Base-by-base conservation (phyloP, 1,140 invertebrate genomes). In the Streblospio benedicti region DNA sequence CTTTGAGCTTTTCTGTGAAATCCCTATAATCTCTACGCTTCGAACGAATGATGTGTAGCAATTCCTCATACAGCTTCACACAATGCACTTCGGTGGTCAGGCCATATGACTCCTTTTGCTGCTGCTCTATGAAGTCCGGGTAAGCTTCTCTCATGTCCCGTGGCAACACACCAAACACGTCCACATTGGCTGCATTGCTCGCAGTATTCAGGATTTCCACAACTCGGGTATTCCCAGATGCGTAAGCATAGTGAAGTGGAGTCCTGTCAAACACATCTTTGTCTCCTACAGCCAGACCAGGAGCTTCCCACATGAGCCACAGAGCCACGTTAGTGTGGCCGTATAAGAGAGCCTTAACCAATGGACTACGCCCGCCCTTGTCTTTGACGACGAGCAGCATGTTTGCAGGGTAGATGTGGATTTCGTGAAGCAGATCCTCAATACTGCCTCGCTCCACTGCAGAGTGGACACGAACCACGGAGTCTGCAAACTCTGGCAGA, bases 51-150 rank as follows among this genome's bases (percentile, higher is more conserved):
- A 71, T 60, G 47, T 56, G 60, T 27, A 65, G 38, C 30, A 71
- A 28, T 25, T 70, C 65, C 60, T 71, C 69, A 64, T 71, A 71
- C 69, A 69, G 51, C 61, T 67, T 67, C 45, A 68, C 55, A 53
- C 66, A 68, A 3, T 57, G 25, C 18, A 71, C 33, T 50, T 71
- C 66, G 30, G 53, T 35, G 25, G 57, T 54, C 61, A 71, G 54
- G 31, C 67, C 67, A 64, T 69, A 69, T 27, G 53, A 35, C 32
- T 63, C 62, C 45, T 47, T 14, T 18, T 28, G 25, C 45, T 47
- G 23, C 14, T 47, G 25, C 45, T 12, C 2, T 14, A 47, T 47
- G 45, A 47, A 47, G 9, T 28, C 45, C 25, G 45, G 45, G 23
- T 27, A 9, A 23, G 45, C 25, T 4, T 23, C 25, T 18, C 0